phyloP scores from a whole-genome alignment of 2,888 invertebrate species.

The Sarcophaga variegata region DNA sequence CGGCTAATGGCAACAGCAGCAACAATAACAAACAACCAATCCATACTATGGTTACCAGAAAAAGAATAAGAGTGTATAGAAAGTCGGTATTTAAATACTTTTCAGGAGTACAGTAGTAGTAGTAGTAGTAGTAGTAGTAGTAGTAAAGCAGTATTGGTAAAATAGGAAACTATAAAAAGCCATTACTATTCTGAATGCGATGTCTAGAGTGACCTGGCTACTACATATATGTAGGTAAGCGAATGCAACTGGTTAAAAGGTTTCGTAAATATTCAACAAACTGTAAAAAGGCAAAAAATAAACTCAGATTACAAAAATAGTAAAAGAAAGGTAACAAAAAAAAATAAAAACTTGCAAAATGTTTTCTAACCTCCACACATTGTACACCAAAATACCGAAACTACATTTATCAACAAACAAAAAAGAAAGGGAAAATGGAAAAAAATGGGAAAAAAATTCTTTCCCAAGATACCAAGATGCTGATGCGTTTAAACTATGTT shows the following conservation, averaged over 20 bases:
- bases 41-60: conserved; percentile 30
- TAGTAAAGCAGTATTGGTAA: too few species aligned
- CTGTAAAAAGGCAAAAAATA: conserved; percentile 13
- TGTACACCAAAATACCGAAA: conserved; percentile 30
- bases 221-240: conserved; percentile 11
- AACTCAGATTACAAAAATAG: too few species aligned
- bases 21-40: conserved; percentile 16
- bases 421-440: too few species aligned
- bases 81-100: background rate
- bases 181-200: conserved; percentile 11
- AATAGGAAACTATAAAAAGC: background rate
- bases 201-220: conserved; percentile 30
- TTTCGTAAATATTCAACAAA: conserved; percentile 51
- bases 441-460: conserved; percentile 10
- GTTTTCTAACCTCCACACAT: conserved; percentile 2
- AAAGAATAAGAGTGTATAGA: too few species aligned
- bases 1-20: conserved; percentile 18
- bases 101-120: conserved; percentile 10
- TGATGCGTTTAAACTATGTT: conserved; percentile 13
- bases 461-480: conserved; percentile 27
- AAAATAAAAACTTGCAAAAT: background rate
- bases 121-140: conserved; percentile 10
- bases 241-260: conserved; percentile 61
- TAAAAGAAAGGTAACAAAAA: background rate
- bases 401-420: conserved; percentile 11